Evolutionary conservation across 2,888 invertebrate genomes (phyloP).

Genomic region (Hemaris fuciformis): DNA sequence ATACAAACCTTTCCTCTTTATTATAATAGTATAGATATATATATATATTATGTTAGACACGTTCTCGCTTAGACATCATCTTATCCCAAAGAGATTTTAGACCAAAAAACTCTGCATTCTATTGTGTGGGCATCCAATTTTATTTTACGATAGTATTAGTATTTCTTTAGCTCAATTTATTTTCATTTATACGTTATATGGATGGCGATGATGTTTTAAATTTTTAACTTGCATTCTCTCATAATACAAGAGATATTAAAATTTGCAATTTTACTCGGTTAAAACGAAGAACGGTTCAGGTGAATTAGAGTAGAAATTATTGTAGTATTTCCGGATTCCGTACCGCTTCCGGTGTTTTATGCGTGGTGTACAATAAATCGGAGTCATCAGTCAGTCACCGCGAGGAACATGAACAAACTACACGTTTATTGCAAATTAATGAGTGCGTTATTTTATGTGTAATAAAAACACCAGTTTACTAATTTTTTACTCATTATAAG

Average conservation of each 20-base stretch:
- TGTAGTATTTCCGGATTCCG: conserved; percentile 33
- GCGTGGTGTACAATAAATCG: conserved; percentile 14
- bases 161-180: too few relatives aligned
- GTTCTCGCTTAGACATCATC: too few relatives aligned
- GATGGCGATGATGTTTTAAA: too few relatives aligned
- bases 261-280: not conserved
- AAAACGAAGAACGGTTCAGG: not conserved
- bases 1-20: too few relatives aligned
- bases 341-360: conserved; percentile 23
- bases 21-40: too few relatives aligned
- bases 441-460: not conserved
- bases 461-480: not conserved
- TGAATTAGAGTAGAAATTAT: conserved; percentile 11
- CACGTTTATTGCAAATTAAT: not conserved
- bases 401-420: not conserved
- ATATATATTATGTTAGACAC: too few relatives aligned
- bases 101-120: too few relatives aligned
- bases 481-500: not conserved
- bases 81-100: too few relatives aligned
- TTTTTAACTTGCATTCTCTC: too few relatives aligned
- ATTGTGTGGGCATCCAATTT: too few relatives aligned
- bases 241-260: not conserved
- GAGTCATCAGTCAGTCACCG: not conserved
- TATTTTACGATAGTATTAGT: too few relatives aligned
- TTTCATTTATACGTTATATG: too few relatives aligned